Percentiles rank a stretch among this genome's conserved stretches.
These are phyloP conservation scores for Quiscalus mexicanus DNA, from an alignment of 2,113 vertebrate genomes.

Conservation along the genomic window DNA sequence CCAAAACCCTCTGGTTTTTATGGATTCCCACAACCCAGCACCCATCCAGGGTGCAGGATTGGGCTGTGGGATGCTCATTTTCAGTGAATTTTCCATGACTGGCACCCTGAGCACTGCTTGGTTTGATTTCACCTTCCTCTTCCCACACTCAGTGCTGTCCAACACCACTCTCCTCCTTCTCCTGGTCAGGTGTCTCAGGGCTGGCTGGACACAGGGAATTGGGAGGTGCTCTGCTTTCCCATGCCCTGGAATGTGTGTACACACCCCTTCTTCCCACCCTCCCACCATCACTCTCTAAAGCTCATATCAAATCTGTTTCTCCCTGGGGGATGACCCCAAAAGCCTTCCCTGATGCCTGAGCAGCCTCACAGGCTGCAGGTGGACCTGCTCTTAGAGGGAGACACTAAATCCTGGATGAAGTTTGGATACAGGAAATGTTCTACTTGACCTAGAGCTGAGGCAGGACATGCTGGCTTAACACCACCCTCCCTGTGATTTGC, in stretches of 20 bases:
- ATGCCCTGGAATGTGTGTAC: not conserved
- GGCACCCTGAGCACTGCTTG: not conserved
- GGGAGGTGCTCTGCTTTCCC: not conserved
- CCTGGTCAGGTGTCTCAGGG: not conserved
- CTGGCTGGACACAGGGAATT: not conserved
- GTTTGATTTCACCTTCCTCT: not conserved
- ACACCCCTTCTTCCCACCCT: not conserved
- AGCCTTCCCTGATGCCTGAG: not conserved
- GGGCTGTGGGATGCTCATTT: not conserved
- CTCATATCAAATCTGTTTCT: rapidly evolving
- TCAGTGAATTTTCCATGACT: not conserved
- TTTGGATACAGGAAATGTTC: not conserved
- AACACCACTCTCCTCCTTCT: rapidly evolving
- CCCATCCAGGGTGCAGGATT: not conserved
- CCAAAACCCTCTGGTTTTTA: too few relatives aligned
- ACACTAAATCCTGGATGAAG: not conserved
- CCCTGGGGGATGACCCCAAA: not conserved
- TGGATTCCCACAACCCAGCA: too few relatives aligned
- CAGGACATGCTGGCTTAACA: not conserved
- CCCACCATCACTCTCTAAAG: not conserved
- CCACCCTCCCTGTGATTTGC: not conserved
- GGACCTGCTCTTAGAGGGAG: not conserved
- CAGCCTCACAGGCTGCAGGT: not conserved
- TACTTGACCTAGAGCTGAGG: not conserved
- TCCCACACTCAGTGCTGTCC: rapidly evolving